Percentiles rank a stretch among this genome's conserved stretches.
These are phyloP conservation scores for Melipona beecheii DNA, from an alignment of 2,888 invertebrate species.

Conservation along the genomic window DNA sequence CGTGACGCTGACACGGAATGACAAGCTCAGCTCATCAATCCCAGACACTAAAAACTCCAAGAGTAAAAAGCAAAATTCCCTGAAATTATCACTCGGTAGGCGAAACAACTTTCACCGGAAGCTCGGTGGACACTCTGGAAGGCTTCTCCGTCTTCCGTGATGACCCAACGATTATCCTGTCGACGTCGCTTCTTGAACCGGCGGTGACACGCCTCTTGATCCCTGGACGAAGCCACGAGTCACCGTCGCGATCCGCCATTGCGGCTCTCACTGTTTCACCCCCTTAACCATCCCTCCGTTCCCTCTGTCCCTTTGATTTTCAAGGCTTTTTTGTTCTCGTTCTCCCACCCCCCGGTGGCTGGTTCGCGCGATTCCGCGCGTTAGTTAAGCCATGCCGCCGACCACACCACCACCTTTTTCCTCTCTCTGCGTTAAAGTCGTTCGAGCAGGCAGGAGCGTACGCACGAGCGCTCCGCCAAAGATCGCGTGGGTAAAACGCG, in stretches of 20 bases:
- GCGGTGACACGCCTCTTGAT: constrained; percentile 45
- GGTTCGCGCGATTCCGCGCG: constrained; percentile 31
- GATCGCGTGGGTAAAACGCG: constrained; percentile 73
- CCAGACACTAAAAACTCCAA: not conserved
- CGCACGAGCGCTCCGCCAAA: constrained; percentile 38
- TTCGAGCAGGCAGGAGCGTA: constrained; percentile 61
- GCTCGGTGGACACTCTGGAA: constrained; percentile 32
- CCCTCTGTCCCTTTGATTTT: constrained; percentile 40
- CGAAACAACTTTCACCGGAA: constrained; percentile 24
- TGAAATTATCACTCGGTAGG: not conserved
- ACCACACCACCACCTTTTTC: constrained; percentile 54
- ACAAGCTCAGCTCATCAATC: not conserved
- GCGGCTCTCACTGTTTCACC: constrained; percentile 50
- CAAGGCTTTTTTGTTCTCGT: constrained; percentile 29
- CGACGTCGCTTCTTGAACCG: constrained; percentile 76
- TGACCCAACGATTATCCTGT: constrained; percentile 80
- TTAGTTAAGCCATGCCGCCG: constrained; percentile 17
- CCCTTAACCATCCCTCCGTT: constrained; percentile 32
- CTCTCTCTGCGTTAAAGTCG: constrained; percentile 72
- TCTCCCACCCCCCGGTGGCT: constrained; percentile 21
- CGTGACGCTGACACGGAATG: not conserved
- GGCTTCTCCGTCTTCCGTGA: constrained; percentile 49
- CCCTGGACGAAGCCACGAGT: constrained; percentile 59
- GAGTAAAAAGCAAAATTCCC: not conserved
- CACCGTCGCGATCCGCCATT: constrained; percentile 71